Conservation (phyloP, 2,888 invertebrate species). For the Eupithecia vulgata region DNA sequence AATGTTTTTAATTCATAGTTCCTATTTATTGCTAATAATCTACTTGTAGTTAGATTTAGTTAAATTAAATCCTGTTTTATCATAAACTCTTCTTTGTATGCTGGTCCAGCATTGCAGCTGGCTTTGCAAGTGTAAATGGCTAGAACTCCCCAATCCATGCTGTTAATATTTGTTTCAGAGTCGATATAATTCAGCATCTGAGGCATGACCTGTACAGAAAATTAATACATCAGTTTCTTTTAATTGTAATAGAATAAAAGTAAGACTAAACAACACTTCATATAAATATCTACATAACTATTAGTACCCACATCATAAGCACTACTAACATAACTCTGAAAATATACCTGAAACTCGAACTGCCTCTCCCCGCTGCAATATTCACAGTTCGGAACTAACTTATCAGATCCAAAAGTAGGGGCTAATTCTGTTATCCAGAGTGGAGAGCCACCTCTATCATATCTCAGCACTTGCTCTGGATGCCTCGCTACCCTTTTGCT, state of each 20-base stretch:
- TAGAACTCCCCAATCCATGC: slow-evolving; percentile 96
- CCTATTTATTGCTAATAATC: neutral
- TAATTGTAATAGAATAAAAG: neutral
- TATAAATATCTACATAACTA: neutral
- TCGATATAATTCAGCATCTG: slow-evolving; percentile 89
- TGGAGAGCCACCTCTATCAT: slow-evolving; percentile 90
- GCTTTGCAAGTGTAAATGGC: slow-evolving; percentile 92
- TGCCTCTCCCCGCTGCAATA: slow-evolving; percentile 89
- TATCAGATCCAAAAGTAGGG: slow-evolving; percentile 55
- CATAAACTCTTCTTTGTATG: slow-evolving; percentile 90
- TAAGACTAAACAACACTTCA: neutral
- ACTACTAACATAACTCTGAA: neutral
- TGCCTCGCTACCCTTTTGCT: slow-evolving; percentile 87
- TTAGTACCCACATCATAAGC: neutral
- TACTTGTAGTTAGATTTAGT: slow-evolving; percentile 15
- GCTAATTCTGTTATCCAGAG: slow-evolving; percentile 90
- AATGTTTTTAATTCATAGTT: slow-evolving; percentile 29
- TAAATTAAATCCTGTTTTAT: slow-evolving; percentile 90
- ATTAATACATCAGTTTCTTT: neutral
- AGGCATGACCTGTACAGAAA: slow-evolving; percentile 88
- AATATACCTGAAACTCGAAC: slow-evolving; percentile 94
- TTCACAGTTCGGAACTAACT: slow-evolving; percentile 88
- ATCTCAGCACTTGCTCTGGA: slow-evolving; percentile 93
- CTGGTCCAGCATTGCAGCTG: slow-evolving; percentile 87
- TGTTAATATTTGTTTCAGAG: slow-evolving; percentile 84